Percentiles rank a stretch among this genome's conserved stretches.
Conservation (phyloP, 1,140 invertebrate genomes). For the Magallana gigas region DNA sequence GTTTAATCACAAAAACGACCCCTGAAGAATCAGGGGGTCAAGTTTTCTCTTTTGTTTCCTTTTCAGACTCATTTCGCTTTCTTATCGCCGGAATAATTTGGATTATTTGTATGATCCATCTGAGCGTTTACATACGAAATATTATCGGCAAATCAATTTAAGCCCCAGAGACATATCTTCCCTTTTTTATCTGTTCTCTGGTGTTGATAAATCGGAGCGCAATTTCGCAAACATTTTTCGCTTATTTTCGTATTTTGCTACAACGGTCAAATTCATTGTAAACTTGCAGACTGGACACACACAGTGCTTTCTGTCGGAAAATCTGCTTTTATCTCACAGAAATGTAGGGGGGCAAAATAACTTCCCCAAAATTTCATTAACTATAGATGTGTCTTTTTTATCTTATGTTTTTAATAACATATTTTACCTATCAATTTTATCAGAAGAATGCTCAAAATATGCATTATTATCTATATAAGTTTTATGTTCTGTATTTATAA, state of each 20-base stretch:
- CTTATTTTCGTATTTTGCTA: neutral
- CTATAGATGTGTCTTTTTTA: constrained; percentile 4
- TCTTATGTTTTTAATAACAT: constrained; percentile 31
- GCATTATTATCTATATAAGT: neutral
- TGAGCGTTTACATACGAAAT: constrained; percentile 28
- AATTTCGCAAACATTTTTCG: constrained; percentile 8
- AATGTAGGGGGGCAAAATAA: constrained; percentile 30
- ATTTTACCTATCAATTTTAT: constrained; percentile 31
- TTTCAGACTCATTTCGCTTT: neutral
- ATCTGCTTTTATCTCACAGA: neutral
- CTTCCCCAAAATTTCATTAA: constrained; percentile 16
- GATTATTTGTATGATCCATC: constrained; percentile 16
- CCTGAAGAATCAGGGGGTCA: neutral
- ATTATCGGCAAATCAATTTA: constrained; percentile 17
- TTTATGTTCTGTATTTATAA: constrained; percentile 7
- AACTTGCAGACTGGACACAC: constrained; percentile 18
- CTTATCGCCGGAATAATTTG: constrained; percentile 21
- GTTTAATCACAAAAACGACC: constrained; percentile 13
- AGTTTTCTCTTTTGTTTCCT: neutral
- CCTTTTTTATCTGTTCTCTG: neutral
- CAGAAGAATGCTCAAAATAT: neutral
- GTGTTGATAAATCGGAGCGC: constrained; percentile 21
- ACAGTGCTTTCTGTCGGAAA: neutral
- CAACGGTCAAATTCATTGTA: constrained; percentile 25
- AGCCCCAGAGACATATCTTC: neutral